Base-by-base conservation (phyloP, 1,140 invertebrate genomes). In the Lithobius niger region DNA sequence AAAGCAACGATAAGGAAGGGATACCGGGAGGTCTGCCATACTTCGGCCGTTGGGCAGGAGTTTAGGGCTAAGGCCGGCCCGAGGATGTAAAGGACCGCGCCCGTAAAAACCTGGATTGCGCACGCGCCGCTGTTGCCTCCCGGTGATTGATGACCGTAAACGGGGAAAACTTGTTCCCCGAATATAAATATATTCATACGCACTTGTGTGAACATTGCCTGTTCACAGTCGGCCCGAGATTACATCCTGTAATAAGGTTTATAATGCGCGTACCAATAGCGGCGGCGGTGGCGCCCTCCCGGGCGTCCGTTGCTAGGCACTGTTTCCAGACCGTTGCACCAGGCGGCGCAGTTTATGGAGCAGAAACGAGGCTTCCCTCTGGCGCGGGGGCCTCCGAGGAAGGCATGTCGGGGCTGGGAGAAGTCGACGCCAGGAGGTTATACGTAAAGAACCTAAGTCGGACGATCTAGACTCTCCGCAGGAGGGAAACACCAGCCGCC, bases 141-240 rank as follows among this genome's bases (percentile, higher is more conserved):
- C 10, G 10, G n/a, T 36, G 31, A 36, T n/a, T 10, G n/a, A 36
- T 36, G 31, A 36, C 31, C 31, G n/a, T n/a, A n/a, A 10, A n/a
- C 31, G 31, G 43, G 43, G 18, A 21, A 19, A 45, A 45, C 4
- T 45, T 45, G 43, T 45, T 45, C 43, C 6, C 24, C 10, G 27
- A 27, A 50, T 50, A 50, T 50, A 50, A 50, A 50, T 50, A 50
- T 50, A 50, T 50, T 50, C 48, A 50, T 50, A 50, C 48, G 24
- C 48, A 50, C 48, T 50, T 26, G 48, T 24, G 27, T 15, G 48
- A 24, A 27, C 48, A 50, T 50, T 24, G 48, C 13, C n/a, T 50
- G 48, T 50, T 50, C 24, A 27, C 48, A 26, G 6, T 27, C 48
- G 13, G 6, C 4, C 22, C 48, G 13, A 50, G 13, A 50, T 50